These are phyloP conservation scores for Lutjanus erythropterus DNA, from an alignment of 2,113 vertebrate genomes.

Conservation along the genomic window DNA sequence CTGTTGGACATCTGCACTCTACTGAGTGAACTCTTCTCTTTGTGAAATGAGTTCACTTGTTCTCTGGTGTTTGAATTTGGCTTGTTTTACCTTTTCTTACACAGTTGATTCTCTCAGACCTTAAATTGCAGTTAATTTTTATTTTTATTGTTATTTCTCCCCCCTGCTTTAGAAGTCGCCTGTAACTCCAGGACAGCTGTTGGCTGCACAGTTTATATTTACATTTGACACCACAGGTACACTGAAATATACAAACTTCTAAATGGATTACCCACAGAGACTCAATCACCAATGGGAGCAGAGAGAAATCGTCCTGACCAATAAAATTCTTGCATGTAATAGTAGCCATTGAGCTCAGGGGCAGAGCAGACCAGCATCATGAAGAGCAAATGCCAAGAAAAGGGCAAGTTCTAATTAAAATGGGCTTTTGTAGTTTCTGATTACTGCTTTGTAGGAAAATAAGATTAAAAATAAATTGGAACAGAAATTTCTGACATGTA, in stretches of 20 bases:
- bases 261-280: not conserved
- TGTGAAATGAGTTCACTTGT: not conserved
- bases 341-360: not conserved
- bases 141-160: not conserved
- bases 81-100: not conserved
- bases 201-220: too few species aligned
- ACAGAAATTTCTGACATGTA: not conserved
- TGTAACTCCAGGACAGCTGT: not conserved
- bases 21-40: too few species aligned
- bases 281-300: not conserved
- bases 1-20: too few species aligned
- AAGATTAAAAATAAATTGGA: constrained; percentile 2
- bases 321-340: not conserved
- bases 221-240: not conserved
- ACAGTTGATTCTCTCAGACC: not conserved
- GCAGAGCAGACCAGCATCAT: not conserved
- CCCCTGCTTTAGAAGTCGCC: too few species aligned
- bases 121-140: not conserved
- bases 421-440: not conserved
- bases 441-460: constrained; percentile 3
- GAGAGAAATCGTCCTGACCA: too few species aligned
- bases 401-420: not conserved
- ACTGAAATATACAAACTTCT: not conserved
- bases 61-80: not conserved
- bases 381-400: not conserved